Base-by-base conservation (phyloP, 2,113 vertebrate genomes). In the Sylvilagus bachmani region DNA sequence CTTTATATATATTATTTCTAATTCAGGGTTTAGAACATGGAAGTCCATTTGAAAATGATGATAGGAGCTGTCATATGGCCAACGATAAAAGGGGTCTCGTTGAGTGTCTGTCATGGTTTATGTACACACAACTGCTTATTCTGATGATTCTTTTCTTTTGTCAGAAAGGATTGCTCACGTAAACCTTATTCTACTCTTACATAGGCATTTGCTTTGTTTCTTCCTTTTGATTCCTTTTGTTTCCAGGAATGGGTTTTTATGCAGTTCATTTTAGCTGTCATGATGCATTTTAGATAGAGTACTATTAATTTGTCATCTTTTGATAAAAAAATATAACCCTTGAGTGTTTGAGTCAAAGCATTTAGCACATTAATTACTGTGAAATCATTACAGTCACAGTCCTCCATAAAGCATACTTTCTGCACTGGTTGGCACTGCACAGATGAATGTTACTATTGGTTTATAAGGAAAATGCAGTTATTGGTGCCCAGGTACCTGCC, bases 41-140 rank as follows among this genome's bases (percentile, higher is more conserved):
- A 88, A 70, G 73, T 81, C 90, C 38, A 69, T 89, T 90, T 84
- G 33, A 73, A 79, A 86, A 33, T 93, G 44, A 49, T 86, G 84
- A 77, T 90, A 94, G 67, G 19, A 85, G n/a, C 86, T 95, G 86
- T 93, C 89, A 95, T 53, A 71, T 93, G 92, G 93, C 70, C 71
- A 95, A 85, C 94, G 89, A 73, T 80, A 85, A 84, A 95, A 91
- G 36, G 79, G 81, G 78, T 92, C 88, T 92, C 80, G 33, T 86
- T 91, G 91, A 62, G 49, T 84, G 64, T 89, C 78, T 66, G 7
- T 88, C 89, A 78, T 86, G 44, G 64, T 82, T 90, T 87, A 31
- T 87, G 62, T 44, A 36, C 9, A 66, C 84, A 75, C 10, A 13
- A 58, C 10, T 78, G 33, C 82, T 95, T 85, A 88, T 78, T 33